phyloP scores from a whole-genome alignment of 2,797 vertebrate genomes.

The Protosalanx chinensis region DNA sequence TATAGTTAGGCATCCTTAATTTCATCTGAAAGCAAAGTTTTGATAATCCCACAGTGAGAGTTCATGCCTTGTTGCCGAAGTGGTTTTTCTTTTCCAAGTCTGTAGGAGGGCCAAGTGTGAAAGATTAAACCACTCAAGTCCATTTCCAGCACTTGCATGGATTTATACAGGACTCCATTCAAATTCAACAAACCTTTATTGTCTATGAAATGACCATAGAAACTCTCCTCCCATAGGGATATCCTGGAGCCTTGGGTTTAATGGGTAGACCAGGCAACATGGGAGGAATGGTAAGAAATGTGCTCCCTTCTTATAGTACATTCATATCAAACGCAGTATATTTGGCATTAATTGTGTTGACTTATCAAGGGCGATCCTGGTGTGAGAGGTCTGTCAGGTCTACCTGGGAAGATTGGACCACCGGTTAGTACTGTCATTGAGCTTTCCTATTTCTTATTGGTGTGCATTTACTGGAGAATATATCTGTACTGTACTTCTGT shows the following conservation, averaged over 20 bases:
- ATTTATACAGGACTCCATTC: neutral
- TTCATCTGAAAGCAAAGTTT: neutral
- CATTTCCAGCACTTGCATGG: neutral
- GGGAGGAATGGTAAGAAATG: constrained; percentile 71
- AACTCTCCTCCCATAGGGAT: constrained; percentile 65
- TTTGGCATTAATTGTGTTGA: neutral
- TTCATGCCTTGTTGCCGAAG: neutral
- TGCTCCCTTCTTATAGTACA: neutral
- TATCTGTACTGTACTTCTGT: neutral
- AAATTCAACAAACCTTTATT: too few relatives aligned
- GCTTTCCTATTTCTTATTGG: too few relatives aligned
- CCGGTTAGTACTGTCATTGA: constrained; percentile 58
- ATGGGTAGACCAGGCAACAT: constrained; percentile 68
- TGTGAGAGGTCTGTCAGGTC: constrained; percentile 62
- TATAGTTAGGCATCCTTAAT: neutral
- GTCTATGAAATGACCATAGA: neutral
- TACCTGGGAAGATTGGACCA: constrained; percentile 66
- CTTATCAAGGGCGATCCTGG: constrained; percentile 69
- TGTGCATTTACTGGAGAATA: neutral
- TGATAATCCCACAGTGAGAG: neutral
- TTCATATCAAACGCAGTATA: neutral
- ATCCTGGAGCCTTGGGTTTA: constrained; percentile 69
- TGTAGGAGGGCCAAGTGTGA: neutral
- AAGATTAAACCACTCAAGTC: neutral
- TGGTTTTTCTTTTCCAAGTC: neutral